Evolutionary conservation across 2,888 invertebrate species (phyloP).

Genomic region (Erpobdella octoculata): DNA sequence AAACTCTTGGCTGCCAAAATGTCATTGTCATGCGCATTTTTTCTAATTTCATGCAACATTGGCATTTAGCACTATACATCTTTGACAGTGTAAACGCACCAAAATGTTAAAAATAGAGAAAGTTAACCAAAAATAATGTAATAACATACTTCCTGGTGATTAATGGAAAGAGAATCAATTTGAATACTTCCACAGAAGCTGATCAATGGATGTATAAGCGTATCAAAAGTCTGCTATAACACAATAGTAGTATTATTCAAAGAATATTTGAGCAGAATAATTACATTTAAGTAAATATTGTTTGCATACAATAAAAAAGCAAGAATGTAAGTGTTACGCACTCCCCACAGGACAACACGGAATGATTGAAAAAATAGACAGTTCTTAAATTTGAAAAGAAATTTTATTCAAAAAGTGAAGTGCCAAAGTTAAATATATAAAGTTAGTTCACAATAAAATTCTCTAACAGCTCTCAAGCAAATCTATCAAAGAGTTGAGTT

Average conservation of each 20-base stretch:
- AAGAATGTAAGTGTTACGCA: too few species aligned
- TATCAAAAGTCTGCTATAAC: constrained; percentile 28
- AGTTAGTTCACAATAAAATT: too few species aligned
- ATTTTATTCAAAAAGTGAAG: too few species aligned
- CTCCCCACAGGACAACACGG: too few species aligned
- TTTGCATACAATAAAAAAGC: not conserved
- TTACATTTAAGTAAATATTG: not conserved
- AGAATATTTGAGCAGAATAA: not conserved
- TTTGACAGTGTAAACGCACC: too few species aligned
- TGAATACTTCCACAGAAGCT: constrained; percentile 32
- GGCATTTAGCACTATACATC: too few species aligned
- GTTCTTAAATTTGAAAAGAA: not conserved
- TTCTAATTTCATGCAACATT: too few species aligned
- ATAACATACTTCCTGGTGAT: constrained; percentile 32
- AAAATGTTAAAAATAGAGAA: not conserved
- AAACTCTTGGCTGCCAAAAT: too few species aligned
- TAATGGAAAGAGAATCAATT: constrained; percentile 20
- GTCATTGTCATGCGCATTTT: too few species aligned
- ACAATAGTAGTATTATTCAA: not conserved
- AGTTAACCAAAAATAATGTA: not conserved
- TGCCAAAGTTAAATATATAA: too few species aligned
- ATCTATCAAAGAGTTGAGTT: too few species aligned
- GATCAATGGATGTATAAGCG: constrained; percentile 31
- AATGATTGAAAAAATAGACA: not conserved
- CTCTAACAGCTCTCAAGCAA: too few species aligned